Evolutionary conservation across 1,140 invertebrate species (phyloP).

Genomic region (Anadara kagoshimensis): DNA sequence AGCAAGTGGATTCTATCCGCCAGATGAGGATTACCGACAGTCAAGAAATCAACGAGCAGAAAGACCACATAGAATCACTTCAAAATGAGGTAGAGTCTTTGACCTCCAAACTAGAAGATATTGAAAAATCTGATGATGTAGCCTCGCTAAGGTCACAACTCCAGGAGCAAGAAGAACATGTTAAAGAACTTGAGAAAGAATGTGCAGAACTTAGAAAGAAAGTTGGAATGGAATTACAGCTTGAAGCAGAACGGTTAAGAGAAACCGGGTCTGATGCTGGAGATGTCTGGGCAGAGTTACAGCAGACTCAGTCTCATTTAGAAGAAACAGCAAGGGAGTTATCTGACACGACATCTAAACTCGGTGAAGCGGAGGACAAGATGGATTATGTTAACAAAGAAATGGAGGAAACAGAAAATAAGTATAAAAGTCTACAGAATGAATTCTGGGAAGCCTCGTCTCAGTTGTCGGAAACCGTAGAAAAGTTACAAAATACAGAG

Average conservation of each 20-base stretch:
- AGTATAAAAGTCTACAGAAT: slow-evolving; percentile 15
- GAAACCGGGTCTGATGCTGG: slow-evolving; percentile 7
- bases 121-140: no score
- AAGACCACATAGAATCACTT: slow-evolving; percentile 39
- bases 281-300: slow-evolving; percentile 30
- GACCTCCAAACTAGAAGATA: slow-evolving; percentile 31
- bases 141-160: neutral
- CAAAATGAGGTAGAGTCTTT: slow-evolving; percentile 28
- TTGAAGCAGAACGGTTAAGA: slow-evolving; percentile 27
- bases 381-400: slow-evolving; percentile 10
- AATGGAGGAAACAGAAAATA: slow-evolving; percentile 9
- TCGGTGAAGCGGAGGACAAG: slow-evolving; percentile 25
- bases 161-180: neutral
- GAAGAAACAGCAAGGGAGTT: slow-evolving; percentile 43
- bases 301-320: slow-evolving; percentile 41
- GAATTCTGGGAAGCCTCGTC: slow-evolving; percentile 16
- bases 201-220: slow-evolving; percentile 24
- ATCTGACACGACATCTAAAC: slow-evolving; percentile 14
- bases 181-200: slow-evolving; percentile 16
- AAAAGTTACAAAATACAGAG: slow-evolving; percentile 40
- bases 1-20: slow-evolving; percentile 13
- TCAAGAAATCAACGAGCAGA: slow-evolving; percentile 29
- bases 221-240: slow-evolving; percentile 13
- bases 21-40: slow-evolving; percentile 10
- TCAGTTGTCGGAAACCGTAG: slow-evolving; percentile 34